Percentiles rank a stretch among this genome's conserved stretches.
Evolutionary conservation across 2,113 vertebrate species (phyloP).

Genomic region (Platysteira castanea): DNA sequence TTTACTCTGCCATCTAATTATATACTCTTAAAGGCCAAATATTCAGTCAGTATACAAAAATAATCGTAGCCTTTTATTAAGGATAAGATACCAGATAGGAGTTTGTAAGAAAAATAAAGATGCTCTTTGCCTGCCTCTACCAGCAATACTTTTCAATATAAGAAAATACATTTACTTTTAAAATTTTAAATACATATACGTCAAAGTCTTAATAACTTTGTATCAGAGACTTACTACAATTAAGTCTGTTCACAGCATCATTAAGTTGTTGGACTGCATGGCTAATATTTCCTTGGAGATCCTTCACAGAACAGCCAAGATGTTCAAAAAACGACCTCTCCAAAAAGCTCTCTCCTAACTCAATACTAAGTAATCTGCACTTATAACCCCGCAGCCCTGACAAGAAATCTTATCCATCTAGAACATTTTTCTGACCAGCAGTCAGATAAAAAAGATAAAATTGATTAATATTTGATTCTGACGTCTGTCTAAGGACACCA

Average conservation of each 20-base stretch:
- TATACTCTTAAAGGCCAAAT: slow-evolving; percentile 44
- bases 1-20: slow-evolving; percentile 43
- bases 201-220: not conserved
- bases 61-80: slow-evolving; percentile 42
- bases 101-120: not conserved
- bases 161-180: not conserved
- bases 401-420: not conserved
- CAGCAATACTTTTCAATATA: not conserved
- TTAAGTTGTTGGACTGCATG: not conserved
- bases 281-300: not conserved
- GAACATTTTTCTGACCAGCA: not conserved
- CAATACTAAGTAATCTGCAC: not conserved
- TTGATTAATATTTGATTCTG: not conserved
- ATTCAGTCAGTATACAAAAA: slow-evolving; percentile 27
- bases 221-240: not conserved
- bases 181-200: not conserved
- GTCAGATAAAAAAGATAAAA: not conserved
- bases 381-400: not conserved
- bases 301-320: not conserved
- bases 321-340: not conserved
- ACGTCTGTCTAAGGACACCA: not conserved
- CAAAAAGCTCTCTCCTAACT: not conserved
- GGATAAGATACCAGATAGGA: not conserved
- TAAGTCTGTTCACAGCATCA: not conserved
- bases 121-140: not conserved